Conservation (phyloP, 2,888 invertebrate genomes). For the Calameuta pallipes region DNA sequence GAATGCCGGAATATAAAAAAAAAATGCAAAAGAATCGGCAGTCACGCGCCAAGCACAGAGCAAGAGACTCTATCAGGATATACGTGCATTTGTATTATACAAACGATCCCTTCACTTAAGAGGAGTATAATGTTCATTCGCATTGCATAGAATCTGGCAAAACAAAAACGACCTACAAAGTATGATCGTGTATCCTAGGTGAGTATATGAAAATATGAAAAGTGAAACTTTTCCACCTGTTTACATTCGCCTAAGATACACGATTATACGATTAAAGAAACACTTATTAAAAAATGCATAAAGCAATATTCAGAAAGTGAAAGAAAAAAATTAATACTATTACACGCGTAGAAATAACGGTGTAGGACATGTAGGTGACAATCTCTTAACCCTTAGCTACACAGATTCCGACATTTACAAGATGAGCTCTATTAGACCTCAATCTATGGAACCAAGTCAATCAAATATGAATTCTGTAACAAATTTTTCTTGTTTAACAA, state of each 20-base stretch:
- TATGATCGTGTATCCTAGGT: not conserved
- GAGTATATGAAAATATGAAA: not conserved
- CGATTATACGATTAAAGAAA: not conserved
- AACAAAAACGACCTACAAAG: not conserved
- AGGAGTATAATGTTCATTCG: not conserved
- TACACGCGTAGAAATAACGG: not conserved
- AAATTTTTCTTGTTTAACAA: too few relatives aligned
- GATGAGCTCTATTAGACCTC: too few relatives aligned
- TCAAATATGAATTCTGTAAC: too few relatives aligned
- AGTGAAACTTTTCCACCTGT: not conserved
- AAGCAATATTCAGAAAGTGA: not conserved
- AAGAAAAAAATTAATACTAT: not conserved
- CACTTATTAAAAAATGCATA: not conserved
- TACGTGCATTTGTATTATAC: not conserved
- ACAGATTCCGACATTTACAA: too few relatives aligned
- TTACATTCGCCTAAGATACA: not conserved
- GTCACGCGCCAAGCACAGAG: too few relatives aligned
- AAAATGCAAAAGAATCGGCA: not conserved
- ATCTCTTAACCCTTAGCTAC: not conserved
- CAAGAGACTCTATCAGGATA: too few relatives aligned
- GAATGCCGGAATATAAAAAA: too few relatives aligned
- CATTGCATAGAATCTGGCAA: not conserved
- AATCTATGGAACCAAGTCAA: too few relatives aligned
- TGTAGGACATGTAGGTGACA: not conserved
- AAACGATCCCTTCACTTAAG: not conserved